Base-by-base conservation (phyloP, 2,888 invertebrate species). In the Zygogramma bicolorata region DNA sequence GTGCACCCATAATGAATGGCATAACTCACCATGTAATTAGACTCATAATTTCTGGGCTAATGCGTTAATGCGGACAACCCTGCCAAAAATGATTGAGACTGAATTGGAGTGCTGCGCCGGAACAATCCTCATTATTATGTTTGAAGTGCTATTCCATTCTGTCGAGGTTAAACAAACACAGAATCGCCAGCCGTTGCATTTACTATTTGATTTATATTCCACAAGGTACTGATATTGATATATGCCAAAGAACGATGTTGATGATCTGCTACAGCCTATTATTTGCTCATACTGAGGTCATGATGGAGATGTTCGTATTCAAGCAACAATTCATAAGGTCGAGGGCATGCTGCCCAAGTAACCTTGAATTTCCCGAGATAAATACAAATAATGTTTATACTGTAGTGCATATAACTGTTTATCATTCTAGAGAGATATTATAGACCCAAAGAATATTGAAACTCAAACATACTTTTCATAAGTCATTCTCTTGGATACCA, bases 21-120 rank as follows among this genome's bases (percentile, higher is more conserved):
- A 86, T 86, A 86, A 86, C 86, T 86, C 86, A 86, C 84, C 78
- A 80, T 80, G 84, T 87, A 87, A 87, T 87, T 86, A 86, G 86
- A 86, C 84, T 86, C 86, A 86, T 87, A 86, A 86, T 87, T 83
- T 86, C 84, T 83, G 81, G 84, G 84, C 83, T 86, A 85, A 85
- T 86, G 86, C 83, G 84, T 83, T 85, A 85, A 85, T 85, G 85
- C 84, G 85, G 84, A 83, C 81, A 79, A 78, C 68, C 79, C 84
- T 81, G 83, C 83, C 85, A 85, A 85, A 85, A 86, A 85, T 86
- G 85, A 87, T 86, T 85, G 85, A 80, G 79, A 76, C 79, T 74
- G 74, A 75, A 77, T 76, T 75, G 73, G 74, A 71, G 65, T 67
- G 65, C 71, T 69, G 67, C 61, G 42, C 62, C 74, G 60, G 69